These are phyloP conservation scores for Sphaerophoria taeniata DNA, from an alignment of 2,888 invertebrate genomes.

Conservation along the genomic window DNA sequence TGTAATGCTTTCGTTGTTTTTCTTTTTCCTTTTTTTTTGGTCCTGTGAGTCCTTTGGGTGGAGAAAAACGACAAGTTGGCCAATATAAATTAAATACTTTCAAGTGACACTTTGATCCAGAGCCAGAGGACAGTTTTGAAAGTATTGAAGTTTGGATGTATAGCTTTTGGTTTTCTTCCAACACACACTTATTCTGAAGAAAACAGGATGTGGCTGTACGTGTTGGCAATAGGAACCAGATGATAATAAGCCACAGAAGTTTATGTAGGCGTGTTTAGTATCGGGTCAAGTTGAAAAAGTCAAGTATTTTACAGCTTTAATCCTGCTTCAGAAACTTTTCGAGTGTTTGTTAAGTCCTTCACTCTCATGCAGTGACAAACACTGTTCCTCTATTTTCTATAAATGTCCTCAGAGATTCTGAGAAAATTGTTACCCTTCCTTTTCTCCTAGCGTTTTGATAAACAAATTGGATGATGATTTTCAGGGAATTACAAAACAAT, in stretches of 20 bases:
- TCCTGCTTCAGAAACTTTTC: neutral
- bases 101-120: conserved; percentile 38
- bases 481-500: no score
- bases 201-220: neutral
- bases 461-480: no score
- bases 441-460: no score
- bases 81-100: conserved; percentile 56
- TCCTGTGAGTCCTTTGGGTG: neutral
- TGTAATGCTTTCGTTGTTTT: conserved; percentile 29
- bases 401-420: no score
- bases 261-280: neutral
- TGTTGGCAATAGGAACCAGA: neutral
- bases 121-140: conserved; percentile 11
- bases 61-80: conserved; percentile 24
- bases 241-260: neutral
- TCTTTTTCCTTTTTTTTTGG: conserved; percentile 12
- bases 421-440: no score
- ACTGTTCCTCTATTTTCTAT: no score
- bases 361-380: neutral
- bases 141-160: conserved; percentile 8
- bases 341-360: neutral
- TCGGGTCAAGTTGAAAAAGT: neutral
- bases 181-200: neutral
- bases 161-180: neutral
- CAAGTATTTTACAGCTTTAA: neutral